Conservation (phyloP, 1,140 invertebrate species). For the Caenorhabditis elegans region DNA sequence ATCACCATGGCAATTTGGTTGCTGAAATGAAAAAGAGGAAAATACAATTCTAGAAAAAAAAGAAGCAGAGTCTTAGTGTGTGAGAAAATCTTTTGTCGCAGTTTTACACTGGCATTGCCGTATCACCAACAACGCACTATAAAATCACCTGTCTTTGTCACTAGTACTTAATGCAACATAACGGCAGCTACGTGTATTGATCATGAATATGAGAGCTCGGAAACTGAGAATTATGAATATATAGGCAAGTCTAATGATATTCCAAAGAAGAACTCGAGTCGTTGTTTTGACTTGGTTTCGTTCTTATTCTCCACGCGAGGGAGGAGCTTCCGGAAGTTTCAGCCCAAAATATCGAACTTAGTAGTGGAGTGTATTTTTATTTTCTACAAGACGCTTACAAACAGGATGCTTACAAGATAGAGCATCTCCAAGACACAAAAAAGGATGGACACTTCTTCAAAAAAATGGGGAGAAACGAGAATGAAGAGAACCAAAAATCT, state of each 20-base stretch:
- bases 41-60: not conserved
- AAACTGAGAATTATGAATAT: slow-evolving; percentile 1
- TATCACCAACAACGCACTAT: not conserved
- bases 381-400: not conserved
- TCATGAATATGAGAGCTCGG: not conserved
- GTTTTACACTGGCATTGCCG: too few species aligned
- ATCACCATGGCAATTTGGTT: slow-evolving; percentile 49
- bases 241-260: not conserved
- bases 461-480: not conserved
- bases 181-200: slow-evolving; percentile 17
- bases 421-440: not conserved
- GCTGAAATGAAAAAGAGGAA: slow-evolving; percentile 6
- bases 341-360: not conserved
- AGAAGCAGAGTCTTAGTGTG: not conserved
- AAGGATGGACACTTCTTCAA: not conserved
- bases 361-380: not conserved
- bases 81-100: not conserved
- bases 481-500: slow-evolving; percentile 22
- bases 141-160: slow-evolving; percentile 13
- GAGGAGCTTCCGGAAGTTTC: not conserved
- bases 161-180: slow-evolving; percentile 20
- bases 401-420: not conserved
- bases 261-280: not conserved
- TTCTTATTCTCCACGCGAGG: not conserved
- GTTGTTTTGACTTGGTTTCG: not conserved